Evolutionary conservation across 2,888 invertebrate species (phyloP).

Genomic region (Trilocha varians): DNA sequence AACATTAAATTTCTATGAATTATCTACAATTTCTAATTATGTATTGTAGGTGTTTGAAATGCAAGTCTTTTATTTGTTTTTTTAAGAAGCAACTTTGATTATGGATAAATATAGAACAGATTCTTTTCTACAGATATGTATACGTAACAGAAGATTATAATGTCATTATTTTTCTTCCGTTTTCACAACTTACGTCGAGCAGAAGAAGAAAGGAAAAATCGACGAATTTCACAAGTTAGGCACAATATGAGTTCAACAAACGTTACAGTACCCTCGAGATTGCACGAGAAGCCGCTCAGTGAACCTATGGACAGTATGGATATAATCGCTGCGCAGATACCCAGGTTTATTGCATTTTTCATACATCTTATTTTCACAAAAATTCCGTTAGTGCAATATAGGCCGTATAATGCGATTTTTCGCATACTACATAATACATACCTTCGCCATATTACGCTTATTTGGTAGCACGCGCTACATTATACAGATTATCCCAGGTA

Average conservation of each 20-base stretch:
- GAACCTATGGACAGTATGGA: slow-evolving; percentile 91
- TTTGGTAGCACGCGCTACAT: too few relatives aligned
- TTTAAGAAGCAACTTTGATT: too few relatives aligned
- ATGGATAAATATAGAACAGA: neutral
- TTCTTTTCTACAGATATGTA: too few relatives aligned
- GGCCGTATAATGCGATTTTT: too few relatives aligned
- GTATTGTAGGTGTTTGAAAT: too few relatives aligned
- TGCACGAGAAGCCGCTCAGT: slow-evolving; percentile 88
- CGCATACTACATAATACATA: too few relatives aligned
- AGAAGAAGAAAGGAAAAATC: slow-evolving; percentile 74
- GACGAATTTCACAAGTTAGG: slow-evolving; percentile 30
- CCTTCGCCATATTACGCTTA: too few relatives aligned
- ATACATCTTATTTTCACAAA: neutral
- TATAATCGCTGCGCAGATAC: slow-evolving; percentile 93
- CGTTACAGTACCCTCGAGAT: slow-evolving; percentile 83
- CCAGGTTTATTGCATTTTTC: slow-evolving; percentile 76
- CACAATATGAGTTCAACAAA: slow-evolving; percentile 64
- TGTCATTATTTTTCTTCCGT: slow-evolving; percentile 97
- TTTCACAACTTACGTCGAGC: slow-evolving; percentile 91
- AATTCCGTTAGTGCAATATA: too few relatives aligned
- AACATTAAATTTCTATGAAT: too few relatives aligned
- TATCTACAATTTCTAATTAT: too few relatives aligned
- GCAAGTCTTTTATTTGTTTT: too few relatives aligned
- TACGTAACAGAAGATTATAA: slow-evolving; percentile 62
- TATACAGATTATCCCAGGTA: too few relatives aligned